Base-by-base conservation (phyloP, 2,888 invertebrate species). In the Synanthedon andrenaeformis region DNA sequence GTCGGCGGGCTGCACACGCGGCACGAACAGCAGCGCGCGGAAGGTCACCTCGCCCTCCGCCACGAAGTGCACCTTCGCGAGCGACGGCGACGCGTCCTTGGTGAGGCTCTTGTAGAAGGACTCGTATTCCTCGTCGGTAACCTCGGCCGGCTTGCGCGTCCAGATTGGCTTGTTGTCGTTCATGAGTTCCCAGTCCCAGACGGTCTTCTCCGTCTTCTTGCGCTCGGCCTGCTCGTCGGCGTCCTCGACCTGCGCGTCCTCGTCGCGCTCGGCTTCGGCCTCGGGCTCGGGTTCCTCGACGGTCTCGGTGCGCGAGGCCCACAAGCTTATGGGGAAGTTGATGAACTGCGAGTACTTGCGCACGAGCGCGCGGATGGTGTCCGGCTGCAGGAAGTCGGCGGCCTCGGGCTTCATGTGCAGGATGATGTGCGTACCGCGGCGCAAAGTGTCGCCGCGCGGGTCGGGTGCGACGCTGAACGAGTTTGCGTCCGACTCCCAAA, bases 31-130 rank as follows among this genome's bases (percentile, higher is more conserved):
- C 60, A 99, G 91, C 55, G 98, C 95, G 79, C 98, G 98, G 90
- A 99, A 99, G 6, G 98, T 97, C 6, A 99, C 98, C 89, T 99
- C 99, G 59, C 99, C 99, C 87, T 99, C 99, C 23, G 99, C 99
- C 58, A 97, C 92, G 82, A 99, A 99, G 86, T 99, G 99, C 4
- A 94, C 94, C 74, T 76, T 93, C 3, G 94, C 91, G 51, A 99
- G 81, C 10, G 97, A 97, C 53, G 94, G 92, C 55, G 93, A 91
- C 1, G 89, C 83, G 79, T 97, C 97, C 85, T 97, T 98, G 53
- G 98, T 97, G 65, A 99, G 90, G 35, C 94, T 92, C 82, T 96
- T 96, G 89, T 98, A 99, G 89, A 99, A 99, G 72, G 95, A 95
- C 59, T 91, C 90, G 87, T 99, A 99, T 79, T 99, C 99, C 10